Percentiles rank a stretch among this genome's conserved stretches.
These are phyloP conservation scores for Aurelia aurita complex sp. Pacific DNA, from an alignment of 30 jellyfish, hydroid and myxozoan genomes.

Conservation along the genomic window DNA sequence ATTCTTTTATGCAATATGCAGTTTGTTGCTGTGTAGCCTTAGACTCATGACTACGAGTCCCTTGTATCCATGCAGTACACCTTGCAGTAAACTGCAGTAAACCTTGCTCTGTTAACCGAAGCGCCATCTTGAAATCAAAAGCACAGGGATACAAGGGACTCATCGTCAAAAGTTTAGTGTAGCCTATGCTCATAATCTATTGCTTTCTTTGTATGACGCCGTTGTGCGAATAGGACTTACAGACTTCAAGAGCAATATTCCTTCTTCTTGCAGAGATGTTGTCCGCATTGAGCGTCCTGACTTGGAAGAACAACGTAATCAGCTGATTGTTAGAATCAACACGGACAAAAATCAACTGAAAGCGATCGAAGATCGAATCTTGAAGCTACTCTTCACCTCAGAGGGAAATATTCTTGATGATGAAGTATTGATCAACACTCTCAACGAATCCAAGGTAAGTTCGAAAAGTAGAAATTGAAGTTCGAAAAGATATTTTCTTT, in stretches of 20 bases:
- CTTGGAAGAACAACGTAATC: conserved; percentile 92
- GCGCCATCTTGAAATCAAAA: no score
- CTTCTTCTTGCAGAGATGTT: conserved; percentile 60
- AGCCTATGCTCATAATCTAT: neutral
- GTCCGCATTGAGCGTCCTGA: conserved; percentile 95
- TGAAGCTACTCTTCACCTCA: conserved; percentile 85
- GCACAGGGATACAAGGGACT: no score
- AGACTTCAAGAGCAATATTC: neutral
- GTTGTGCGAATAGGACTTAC: neutral
- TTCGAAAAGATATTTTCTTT: neutral
- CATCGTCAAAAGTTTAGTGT: no score
- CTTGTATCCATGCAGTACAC: no score
- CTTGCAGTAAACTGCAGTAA: no score
- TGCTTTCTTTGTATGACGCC: neutral
- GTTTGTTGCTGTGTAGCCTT: no score
- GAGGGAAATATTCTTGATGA: conserved; percentile 98
- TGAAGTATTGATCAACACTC: conserved; percentile 87
- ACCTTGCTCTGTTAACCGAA: no score
- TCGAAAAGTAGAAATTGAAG: neutral
- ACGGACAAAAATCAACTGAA: conserved; percentile 92
- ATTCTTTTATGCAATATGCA: no score
- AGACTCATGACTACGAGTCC: no score
- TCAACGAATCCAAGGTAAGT: conserved; percentile 93
- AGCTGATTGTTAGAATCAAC: conserved; percentile 90
- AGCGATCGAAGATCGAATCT: conserved; percentile 92